Percentiles rank a stretch among this genome's conserved stretches.
Evolutionary conservation across 1,140 invertebrate species (phyloP).

Genomic region (Tetraneura akinire): DNA sequence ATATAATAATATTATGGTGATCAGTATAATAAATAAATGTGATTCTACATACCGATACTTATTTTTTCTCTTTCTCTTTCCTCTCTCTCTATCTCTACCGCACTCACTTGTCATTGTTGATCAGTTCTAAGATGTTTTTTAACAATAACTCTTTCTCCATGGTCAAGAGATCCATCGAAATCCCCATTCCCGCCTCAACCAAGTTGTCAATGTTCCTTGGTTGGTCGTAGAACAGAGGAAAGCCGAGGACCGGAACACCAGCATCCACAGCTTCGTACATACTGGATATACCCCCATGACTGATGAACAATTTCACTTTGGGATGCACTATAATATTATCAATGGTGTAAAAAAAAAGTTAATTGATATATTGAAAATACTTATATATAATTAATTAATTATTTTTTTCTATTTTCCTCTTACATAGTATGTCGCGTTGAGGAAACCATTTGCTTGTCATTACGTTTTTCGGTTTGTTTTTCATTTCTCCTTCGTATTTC

Average conservation of each 20-base stretch:
- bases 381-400: too few species aligned
- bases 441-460: slow-evolving; percentile 66
- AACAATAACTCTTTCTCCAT: slow-evolving; percentile 56
- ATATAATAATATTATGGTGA: too few species aligned
- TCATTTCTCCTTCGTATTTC: slow-evolving; percentile 65
- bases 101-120: slow-evolving; percentile 6
- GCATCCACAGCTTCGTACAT: slow-evolving; percentile 71
- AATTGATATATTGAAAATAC: too few species aligned
- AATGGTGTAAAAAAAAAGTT: too few species aligned
- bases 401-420: too few species aligned
- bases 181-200: slow-evolving; percentile 56
- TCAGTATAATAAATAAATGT: too few species aligned
- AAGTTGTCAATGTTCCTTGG: slow-evolving; percentile 58
- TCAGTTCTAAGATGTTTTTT: neutral
- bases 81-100: too few species aligned
- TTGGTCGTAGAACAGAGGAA: slow-evolving; percentile 71
- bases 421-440: slow-evolving; percentile 65
- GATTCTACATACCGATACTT: too few species aligned
- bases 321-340: slow-evolving; percentile 66
- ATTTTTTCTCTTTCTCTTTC: too few species aligned
- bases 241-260: slow-evolving; percentile 68
- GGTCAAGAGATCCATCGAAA: slow-evolving; percentile 57
- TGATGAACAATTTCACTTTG: slow-evolving; percentile 70
- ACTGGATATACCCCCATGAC: slow-evolving; percentile 71
- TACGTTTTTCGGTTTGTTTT: slow-evolving; percentile 63